Evolutionary conservation across 2,888 invertebrate genomes (phyloP), one percentile per base, ranked within the genome.

Genomic region (Meteorus colon): DNA sequence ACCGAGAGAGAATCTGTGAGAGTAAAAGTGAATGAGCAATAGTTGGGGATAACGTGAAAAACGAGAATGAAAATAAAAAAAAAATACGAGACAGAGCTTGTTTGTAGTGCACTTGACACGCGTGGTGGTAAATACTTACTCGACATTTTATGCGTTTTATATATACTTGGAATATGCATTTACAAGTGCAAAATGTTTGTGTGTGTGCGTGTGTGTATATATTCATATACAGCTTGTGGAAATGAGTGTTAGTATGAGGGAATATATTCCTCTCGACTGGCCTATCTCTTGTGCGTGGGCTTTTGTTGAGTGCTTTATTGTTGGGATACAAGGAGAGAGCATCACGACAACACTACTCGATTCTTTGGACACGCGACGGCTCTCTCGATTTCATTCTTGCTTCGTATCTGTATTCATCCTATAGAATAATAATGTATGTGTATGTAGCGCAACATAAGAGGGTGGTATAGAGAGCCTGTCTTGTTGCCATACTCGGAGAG

Each of bases 111-210:
- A 80, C 77, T 78, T 80, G 80, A 80, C 80, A 81, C 82, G 80
- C 79, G 78, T 74, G 78, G 77, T 71, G 72, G 71, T 75, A 74
- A 76, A 80, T 77, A 75, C 79, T 80, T 79, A 70, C 70, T 65
- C 75, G 78, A 78, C 82, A 80, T 83, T 85, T 85, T 82, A 83
- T 84, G 83, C 81, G 81, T 81, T 83, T 84, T 83, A 82, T 79
- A 78, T 82, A 80, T 78, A 80, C 81, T 81, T 79, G 80, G 79
- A 80, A 82, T 81, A 79, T 81, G 79, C 83, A 81, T 77, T 77
- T 77, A 78, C 55, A 80, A 84, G 82, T 80, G 81, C 81, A 81
- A 80, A 83, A 84, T 75, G 78, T 70, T 75, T 74, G 71, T 76
- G 75, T 76, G 71, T 4, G 55, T 19, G 55, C 24, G 3, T 55